phyloP scores from a whole-genome alignment of 2,797 vertebrate genomes.

The Champsocephalus esox region DNA sequence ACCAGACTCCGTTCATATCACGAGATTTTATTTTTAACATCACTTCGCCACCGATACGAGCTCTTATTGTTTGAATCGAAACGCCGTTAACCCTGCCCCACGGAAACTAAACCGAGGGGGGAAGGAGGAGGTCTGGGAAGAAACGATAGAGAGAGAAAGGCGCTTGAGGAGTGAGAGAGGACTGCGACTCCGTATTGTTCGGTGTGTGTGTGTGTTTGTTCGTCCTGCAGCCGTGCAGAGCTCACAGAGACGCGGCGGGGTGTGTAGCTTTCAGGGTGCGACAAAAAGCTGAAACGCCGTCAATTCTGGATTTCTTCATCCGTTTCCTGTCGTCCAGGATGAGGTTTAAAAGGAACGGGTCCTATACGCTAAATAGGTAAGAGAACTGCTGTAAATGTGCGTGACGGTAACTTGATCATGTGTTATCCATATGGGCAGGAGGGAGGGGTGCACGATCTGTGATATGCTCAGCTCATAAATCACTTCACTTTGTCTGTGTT shows the following conservation, averaged over 20 bases:
- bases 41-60: constrained; percentile 7
- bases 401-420: constrained; percentile 28
- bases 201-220: constrained; percentile 33
- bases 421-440: constrained; percentile 14
- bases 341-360: constrained; percentile 90
- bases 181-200: constrained; percentile 61
- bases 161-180: constrained; percentile 48
- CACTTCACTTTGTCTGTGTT: constrained; percentile 12
- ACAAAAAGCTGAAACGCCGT: constrained; percentile 65
- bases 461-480: constrained; percentile 30
- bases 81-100: constrained; percentile 72
- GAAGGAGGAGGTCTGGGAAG: constrained; percentile 52
- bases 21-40: neutral
- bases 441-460: neutral
- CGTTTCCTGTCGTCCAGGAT: constrained; percentile 86
- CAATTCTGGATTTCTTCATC: constrained; percentile 88
- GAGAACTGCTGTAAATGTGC: constrained; percentile 47
- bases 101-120: constrained; percentile 62
- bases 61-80: constrained; percentile 23
- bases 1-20: constrained; percentile 33
- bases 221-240: constrained; percentile 49
- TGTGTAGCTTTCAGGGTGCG: constrained; percentile 52
- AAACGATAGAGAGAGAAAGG: constrained; percentile 36
- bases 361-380: constrained; percentile 90
- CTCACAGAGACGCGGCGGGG: constrained; percentile 12